These are phyloP conservation scores for Nasonia giraulti DNA, from an alignment of 1,140 invertebrate species.

Conservation along the genomic window DNA sequence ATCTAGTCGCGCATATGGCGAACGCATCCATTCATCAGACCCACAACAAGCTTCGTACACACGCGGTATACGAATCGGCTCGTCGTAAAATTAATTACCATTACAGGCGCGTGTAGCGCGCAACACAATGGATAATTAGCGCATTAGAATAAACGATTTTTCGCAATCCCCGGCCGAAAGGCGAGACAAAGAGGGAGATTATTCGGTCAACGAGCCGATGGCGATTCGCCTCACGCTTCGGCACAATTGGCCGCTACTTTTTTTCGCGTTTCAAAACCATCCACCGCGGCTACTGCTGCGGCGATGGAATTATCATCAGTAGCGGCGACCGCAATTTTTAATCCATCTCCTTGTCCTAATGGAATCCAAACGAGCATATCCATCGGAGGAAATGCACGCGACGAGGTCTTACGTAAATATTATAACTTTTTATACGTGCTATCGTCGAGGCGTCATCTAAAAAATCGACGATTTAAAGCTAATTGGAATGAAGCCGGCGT, in stretches of 20 bases:
- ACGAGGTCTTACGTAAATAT: neutral
- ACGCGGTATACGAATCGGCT: neutral
- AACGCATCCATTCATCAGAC: too few relatives aligned
- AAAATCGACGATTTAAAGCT: neutral
- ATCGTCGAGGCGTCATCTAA: neutral
- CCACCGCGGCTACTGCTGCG: too few relatives aligned
- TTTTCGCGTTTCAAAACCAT: too few relatives aligned
- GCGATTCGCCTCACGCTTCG: too few relatives aligned
- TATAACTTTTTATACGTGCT: neutral
- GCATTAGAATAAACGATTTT: conserved; percentile 13
- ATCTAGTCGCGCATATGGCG: too few relatives aligned
- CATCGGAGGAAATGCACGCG: neutral
- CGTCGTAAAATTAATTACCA: neutral
- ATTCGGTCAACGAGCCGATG: neutral
- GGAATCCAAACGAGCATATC: neutral
- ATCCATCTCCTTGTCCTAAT: neutral
- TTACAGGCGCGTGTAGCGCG: too few relatives aligned
- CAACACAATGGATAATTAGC: conserved; percentile 2
- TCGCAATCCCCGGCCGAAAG: neutral
- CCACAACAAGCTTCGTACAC: neutral
- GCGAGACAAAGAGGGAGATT: neutral
- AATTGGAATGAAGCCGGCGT: neutral
- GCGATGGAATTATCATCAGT: neutral
- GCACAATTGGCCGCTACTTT: neutral
- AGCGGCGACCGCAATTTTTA: neutral